Percentiles rank a stretch among this genome's conserved stretches.
These are phyloP conservation scores for Coccyzus lansbergi DNA, from an alignment of 2,797 vertebrate species.

Conservation along the genomic window DNA sequence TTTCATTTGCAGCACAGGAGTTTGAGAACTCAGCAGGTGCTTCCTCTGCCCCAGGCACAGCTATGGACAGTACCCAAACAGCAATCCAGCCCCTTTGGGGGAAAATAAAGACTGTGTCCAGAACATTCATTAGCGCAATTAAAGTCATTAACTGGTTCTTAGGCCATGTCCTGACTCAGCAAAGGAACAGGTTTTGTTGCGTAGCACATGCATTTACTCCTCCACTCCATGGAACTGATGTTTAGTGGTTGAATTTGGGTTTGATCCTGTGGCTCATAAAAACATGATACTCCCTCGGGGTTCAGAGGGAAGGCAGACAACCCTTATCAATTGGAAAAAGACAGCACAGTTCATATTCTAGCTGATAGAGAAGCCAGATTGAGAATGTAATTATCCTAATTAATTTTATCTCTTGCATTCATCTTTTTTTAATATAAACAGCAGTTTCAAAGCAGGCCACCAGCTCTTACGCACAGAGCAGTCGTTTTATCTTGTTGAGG, in stretches of 20 bases:
- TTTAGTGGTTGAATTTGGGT: background rate
- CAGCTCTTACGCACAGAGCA: background rate
- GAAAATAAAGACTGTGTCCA: background rate
- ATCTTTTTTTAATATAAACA: background rate
- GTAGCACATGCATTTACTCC: background rate
- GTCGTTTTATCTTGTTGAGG: background rate
- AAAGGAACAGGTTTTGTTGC: background rate
- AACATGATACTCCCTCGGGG: background rate
- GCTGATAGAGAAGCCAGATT: conserved; percentile 26
- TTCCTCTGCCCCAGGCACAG: background rate
- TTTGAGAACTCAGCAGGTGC: background rate
- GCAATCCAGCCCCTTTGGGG: conserved; percentile 13
- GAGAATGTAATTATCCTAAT: conserved; percentile 59
- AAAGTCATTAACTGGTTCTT: conserved; percentile 11
- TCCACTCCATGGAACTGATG: background rate
- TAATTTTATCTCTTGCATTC: conserved; percentile 13
- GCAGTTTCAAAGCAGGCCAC: conserved; percentile 34
- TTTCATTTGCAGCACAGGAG: background rate
- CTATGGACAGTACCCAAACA: background rate
- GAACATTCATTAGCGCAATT: conserved; percentile 32
- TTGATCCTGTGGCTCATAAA: background rate
- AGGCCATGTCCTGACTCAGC: background rate
- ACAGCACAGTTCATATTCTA: background rate
- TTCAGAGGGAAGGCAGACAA: background rate
- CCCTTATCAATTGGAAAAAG: background rate